Evolutionary conservation across 1,140 invertebrate species (phyloP).

Genomic region (Telenomus remus): DNA sequence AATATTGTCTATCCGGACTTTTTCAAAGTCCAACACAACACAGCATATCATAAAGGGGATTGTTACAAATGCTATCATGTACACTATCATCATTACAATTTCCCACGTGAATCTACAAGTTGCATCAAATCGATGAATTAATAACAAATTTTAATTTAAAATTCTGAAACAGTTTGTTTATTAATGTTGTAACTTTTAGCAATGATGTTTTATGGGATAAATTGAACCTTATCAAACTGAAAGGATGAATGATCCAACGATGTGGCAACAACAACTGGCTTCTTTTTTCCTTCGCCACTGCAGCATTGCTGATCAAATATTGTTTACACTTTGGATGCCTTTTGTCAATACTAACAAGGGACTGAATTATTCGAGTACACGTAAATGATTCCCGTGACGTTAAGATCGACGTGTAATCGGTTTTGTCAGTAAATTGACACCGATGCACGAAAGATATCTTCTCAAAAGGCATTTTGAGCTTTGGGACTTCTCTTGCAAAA

Average conservation of each 20-base stretch:
- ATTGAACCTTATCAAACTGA: slow-evolving; percentile 63
- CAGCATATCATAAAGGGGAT: slow-evolving; percentile 69
- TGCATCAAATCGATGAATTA: slow-evolving; percentile 13
- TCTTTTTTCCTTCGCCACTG: slow-evolving; percentile 59
- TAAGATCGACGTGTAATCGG: slow-evolving; percentile 9
- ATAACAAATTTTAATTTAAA: too few relatives aligned
- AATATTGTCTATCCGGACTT: slow-evolving; percentile 57
- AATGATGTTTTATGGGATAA: slow-evolving; percentile 1
- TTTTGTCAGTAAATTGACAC: slow-evolving; percentile 46
- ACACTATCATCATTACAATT: slow-evolving; percentile 62
- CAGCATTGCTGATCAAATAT: slow-evolving; percentile 61
- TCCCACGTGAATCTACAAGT: slow-evolving; percentile 68
- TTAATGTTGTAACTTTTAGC: too few relatives aligned
- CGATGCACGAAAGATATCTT: slow-evolving; percentile 40
- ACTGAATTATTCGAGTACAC: slow-evolving; percentile 6
- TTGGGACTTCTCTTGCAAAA: too few relatives aligned
- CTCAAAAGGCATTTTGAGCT: too few relatives aligned
- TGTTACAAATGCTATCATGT: slow-evolving; percentile 61
- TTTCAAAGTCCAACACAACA: slow-evolving; percentile 63
- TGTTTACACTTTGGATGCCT: slow-evolving; percentile 59
- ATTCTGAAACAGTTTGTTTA: too few relatives aligned
- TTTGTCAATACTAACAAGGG: slow-evolving; percentile 42
- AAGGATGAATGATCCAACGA: slow-evolving; percentile 70
- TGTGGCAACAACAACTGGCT: slow-evolving; percentile 50
- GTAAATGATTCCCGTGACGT: neutral